Evolutionary conservation across 1,140 invertebrate species (phyloP).

Genomic region (Scaptomyza hsui): DNA sequence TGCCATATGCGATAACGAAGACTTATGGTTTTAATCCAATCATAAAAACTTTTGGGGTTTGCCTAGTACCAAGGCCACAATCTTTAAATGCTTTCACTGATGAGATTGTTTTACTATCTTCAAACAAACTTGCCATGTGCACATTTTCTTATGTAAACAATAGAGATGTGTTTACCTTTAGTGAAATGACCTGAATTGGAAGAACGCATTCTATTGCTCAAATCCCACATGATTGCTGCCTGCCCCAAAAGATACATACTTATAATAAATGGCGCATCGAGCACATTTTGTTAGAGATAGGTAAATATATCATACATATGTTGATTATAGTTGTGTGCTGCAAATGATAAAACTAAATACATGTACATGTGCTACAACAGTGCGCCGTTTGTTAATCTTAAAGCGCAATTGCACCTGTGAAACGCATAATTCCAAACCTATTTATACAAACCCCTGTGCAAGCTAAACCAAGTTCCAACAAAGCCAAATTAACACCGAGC

Average conservation of each 20-base stretch:
- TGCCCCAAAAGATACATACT: too few species aligned
- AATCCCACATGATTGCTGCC: too few species aligned
- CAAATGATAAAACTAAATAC: conserved; percentile 37
- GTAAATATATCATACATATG: not conserved
- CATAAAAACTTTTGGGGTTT: too few species aligned
- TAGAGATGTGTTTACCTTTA: not conserved
- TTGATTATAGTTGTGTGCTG: conserved; percentile 7
- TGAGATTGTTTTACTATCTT: not conserved
- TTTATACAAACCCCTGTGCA: conserved; percentile 43
- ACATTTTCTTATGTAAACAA: conserved; percentile 16
- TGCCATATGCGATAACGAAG: too few species aligned
- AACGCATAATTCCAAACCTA: conserved; percentile 17
- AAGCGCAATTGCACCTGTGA: conserved; percentile 77
- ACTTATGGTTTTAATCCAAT: too few species aligned
- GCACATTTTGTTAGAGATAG: conserved; percentile 2
- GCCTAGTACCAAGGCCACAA: too few species aligned
- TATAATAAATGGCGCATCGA: conserved; percentile 37
- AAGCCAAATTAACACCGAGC: conserved; percentile 64
- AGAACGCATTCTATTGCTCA: conserved; percentile 7
- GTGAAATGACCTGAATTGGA: not conserved
- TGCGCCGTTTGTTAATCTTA: conserved; percentile 10
- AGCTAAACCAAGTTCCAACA: conserved; percentile 36
- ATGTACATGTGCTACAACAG: not conserved
- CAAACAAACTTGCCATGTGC: not conserved
- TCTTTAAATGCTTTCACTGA: too few species aligned